Percentiles rank a stretch among this genome's conserved stretches.
Evolutionary conservation across 1,140 invertebrate species (phyloP).

Genomic region (Bathynomus jamesi): DNA sequence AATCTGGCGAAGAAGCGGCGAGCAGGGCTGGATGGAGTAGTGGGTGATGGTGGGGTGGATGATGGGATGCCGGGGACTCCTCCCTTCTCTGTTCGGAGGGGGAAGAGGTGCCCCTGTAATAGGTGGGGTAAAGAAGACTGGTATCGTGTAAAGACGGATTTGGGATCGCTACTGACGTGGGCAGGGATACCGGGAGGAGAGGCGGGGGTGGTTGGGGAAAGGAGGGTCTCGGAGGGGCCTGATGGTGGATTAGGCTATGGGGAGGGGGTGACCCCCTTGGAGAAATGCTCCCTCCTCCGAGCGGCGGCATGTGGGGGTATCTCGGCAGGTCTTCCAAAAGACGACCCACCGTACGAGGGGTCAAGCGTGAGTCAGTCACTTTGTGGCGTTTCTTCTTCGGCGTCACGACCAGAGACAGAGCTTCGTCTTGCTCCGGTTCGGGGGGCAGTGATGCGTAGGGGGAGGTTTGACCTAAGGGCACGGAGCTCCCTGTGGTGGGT

Average conservation of each 20-base stretch:
- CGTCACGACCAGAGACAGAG: slow-evolving; percentile 82
- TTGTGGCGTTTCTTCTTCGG: slow-evolving; percentile 94
- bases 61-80: slow-evolving; percentile 32
- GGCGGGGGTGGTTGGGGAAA: slow-evolving; percentile 54
- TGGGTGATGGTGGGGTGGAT: slow-evolving; percentile 38
- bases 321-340: slow-evolving; percentile 61
- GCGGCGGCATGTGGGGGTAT: slow-evolving; percentile 28
- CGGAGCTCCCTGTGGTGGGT: slow-evolving; percentile 24
- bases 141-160: slow-evolving; percentile 92
- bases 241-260: slow-evolving; percentile 81
- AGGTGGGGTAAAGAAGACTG: slow-evolving; percentile 81
- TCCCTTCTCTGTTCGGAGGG: slow-evolving; percentile 37
- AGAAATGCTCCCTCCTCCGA: slow-evolving; percentile 41
- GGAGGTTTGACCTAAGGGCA: slow-evolving; percentile 29
- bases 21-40: slow-evolving; percentile 48
- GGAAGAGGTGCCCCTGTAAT: slow-evolving; percentile 32
- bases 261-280: slow-evolving; percentile 72
- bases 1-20: slow-evolving; percentile 61
- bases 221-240: slow-evolving; percentile 89
- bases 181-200: slow-evolving; percentile 74
- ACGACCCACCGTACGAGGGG: slow-evolving; percentile 77
- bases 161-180: slow-evolving; percentile 88
- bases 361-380: slow-evolving; percentile 90
- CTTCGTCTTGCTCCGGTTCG: slow-evolving; percentile 69
- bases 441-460: slow-evolving; percentile 41